Evolutionary conservation across 2,113 vertebrate genomes (phyloP).

Genomic region (Amblyopsis rosae): DNA sequence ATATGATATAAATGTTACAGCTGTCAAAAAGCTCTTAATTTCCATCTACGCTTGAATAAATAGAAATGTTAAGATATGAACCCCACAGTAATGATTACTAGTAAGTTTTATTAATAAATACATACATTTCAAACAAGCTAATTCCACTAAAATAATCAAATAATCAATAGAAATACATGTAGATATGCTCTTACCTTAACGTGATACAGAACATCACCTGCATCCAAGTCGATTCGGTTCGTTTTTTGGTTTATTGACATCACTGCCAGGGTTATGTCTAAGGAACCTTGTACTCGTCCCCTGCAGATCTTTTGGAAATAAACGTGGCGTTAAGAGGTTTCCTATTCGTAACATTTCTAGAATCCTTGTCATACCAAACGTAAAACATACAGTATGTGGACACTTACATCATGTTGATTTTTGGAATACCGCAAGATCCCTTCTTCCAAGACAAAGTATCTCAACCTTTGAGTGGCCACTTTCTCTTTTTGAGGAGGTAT

Average conservation of each 20-base stretch:
- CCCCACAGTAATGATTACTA: no score
- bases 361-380: no score
- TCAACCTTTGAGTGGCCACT: conserved; percentile 94
- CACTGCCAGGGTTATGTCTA: conserved; percentile 85
- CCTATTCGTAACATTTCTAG: background rate
- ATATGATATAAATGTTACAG: no score
- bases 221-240: conserved; percentile 87
- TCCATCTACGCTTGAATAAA: no score
- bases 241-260: conserved; percentile 94
- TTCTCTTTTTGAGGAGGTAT: conserved; percentile 91
- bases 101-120: no score
- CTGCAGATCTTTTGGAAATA: conserved; percentile 31
- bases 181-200: conserved; percentile 79
- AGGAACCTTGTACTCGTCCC: conserved; percentile 84
- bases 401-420: conserved; percentile 87
- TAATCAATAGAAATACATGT: no score
- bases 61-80: no score
- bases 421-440: conserved; percentile 87
- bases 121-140: no score
- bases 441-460: conserved; percentile 88
- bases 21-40: no score
- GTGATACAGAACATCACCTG: conserved; percentile 90
- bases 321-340: background rate
- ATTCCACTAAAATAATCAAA: no score
- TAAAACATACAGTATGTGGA: background rate